phyloP scores from a whole-genome alignment of 2,888 invertebrate species.

The Drosophila antonietae region DNA sequence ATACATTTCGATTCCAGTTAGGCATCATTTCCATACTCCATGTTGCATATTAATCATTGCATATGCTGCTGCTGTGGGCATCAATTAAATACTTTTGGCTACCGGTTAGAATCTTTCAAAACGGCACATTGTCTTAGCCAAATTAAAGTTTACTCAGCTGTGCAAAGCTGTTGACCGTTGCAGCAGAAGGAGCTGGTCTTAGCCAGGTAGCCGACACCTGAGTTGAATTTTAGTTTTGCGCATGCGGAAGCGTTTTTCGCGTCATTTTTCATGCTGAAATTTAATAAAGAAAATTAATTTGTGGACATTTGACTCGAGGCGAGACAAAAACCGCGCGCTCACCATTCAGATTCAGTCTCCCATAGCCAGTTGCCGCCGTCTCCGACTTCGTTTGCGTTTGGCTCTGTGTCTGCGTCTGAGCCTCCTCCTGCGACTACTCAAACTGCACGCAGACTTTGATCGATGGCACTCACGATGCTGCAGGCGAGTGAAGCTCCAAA shows the following conservation, averaged over 20 bases:
- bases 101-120: conserved; percentile 61
- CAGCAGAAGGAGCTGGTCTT: conserved; percentile 33
- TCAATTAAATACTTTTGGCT: conserved; percentile 69
- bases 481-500: conserved; percentile 54
- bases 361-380: conserved; percentile 1
- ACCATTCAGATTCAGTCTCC: conserved; percentile 29
- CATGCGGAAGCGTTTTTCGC: conserved; percentile 80
- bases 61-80: conserved; percentile 46
- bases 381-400: neutral
- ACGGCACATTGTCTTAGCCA: conserved; percentile 78
- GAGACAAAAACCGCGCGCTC: conserved; percentile 56
- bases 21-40: neutral
- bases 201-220: conserved; percentile 61
- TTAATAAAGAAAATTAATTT: conserved; percentile 81
- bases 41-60: conserved; percentile 58
- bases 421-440: conserved; percentile 54
- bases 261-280: conserved; percentile 81
- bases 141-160: conserved; percentile 60
- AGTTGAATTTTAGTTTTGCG: conserved; percentile 61
- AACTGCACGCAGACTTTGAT: conserved; percentile 77
- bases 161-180: conserved; percentile 24
- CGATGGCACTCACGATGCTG: conserved; percentile 76
- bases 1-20: neutral
- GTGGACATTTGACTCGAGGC: conserved; percentile 80
- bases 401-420: conserved; percentile 3